Conservation (phyloP, 2,888 invertebrate species). For the Caenorhabditis afra region DNA sequence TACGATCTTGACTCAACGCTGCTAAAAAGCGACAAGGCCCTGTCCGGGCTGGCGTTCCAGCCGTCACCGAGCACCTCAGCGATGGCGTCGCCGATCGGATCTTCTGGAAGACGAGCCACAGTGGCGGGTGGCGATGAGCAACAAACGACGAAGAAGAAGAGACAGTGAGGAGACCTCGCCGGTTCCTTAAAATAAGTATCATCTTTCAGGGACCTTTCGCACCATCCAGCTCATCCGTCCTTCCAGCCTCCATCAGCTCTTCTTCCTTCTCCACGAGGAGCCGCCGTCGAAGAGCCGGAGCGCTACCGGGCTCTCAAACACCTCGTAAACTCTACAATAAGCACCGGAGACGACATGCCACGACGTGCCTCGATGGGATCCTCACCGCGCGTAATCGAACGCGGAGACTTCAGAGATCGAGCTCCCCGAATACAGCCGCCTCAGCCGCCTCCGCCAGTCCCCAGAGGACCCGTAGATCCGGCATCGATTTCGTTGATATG, state of each 20-base stretch:
- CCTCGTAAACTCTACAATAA: not conserved
- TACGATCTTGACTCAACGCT: conserved; percentile 52
- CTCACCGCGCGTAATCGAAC: conserved; percentile 29
- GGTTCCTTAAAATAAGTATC: too few species aligned
- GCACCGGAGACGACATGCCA: conserved; percentile 41
- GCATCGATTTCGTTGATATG: conserved; percentile 55
- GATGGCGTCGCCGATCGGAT: conserved; percentile 20
- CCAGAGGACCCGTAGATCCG: conserved; percentile 45
- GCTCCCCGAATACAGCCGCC: not conserved
- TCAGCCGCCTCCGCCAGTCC: not conserved
- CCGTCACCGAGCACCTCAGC: not conserved
- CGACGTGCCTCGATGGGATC: conserved; percentile 39
- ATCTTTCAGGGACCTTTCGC: conserved; percentile 7
- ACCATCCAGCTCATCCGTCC: not conserved
- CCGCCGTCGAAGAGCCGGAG: conserved; percentile 5
- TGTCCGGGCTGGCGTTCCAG: conserved; percentile 38
- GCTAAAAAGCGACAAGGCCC: conserved; percentile 30
- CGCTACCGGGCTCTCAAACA: conserved; percentile 21
- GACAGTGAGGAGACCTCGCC: conserved; percentile 5
- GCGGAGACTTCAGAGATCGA: conserved; percentile 48
- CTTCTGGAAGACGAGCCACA: conserved; percentile 29
- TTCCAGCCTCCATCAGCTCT: not conserved
- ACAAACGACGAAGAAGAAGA: conserved; percentile 10
- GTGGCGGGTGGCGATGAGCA: conserved; percentile 21
- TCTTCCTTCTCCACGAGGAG: not conserved